Percentiles rank a stretch among this genome's conserved stretches.
Evolutionary conservation across 2,113 vertebrate species (phyloP).

Genomic region (Eidolon helvum): DNA sequence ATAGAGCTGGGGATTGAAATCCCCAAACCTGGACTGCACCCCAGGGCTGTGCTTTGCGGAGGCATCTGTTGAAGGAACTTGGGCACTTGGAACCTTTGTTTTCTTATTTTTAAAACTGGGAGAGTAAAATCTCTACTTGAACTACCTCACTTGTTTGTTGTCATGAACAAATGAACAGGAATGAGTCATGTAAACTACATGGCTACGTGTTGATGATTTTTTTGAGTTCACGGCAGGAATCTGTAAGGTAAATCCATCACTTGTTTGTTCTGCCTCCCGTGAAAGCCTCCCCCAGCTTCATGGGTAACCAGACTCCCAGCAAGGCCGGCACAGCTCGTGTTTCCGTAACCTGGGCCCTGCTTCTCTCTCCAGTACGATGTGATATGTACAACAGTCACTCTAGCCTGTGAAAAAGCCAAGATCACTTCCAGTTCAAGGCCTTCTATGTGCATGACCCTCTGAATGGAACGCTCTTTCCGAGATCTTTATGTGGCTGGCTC

Average conservation of each 20-base stretch:
- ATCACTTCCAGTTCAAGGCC: not conserved
- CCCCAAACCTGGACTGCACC: not conserved
- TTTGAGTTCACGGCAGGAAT: not conserved
- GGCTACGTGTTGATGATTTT: not conserved
- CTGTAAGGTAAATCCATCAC: not conserved
- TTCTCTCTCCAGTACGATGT: not conserved
- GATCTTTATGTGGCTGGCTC: too few species aligned
- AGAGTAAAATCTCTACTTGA: not conserved
- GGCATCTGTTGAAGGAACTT: not conserved
- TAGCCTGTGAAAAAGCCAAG: not conserved
- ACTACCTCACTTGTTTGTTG: not conserved
- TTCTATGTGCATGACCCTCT: not conserved
- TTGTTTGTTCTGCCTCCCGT: not conserved
- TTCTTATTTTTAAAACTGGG: not conserved
- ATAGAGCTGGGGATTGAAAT: not conserved
- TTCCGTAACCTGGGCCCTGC: fast-evolving
- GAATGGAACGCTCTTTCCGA: not conserved
- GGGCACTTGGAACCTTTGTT: not conserved
- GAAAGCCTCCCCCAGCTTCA: not conserved
- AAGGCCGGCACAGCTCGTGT: not conserved
- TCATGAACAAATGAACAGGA: not conserved
- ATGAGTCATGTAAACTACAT: not conserved
- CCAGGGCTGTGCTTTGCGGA: not conserved
- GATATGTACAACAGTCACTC: not conserved
- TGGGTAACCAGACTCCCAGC: not conserved